Percentiles rank a stretch among this genome's conserved stretches.
Conservation (phyloP, 35 echinoderm and acorn worm species). For the Eucidaris tribuloides region DNA sequence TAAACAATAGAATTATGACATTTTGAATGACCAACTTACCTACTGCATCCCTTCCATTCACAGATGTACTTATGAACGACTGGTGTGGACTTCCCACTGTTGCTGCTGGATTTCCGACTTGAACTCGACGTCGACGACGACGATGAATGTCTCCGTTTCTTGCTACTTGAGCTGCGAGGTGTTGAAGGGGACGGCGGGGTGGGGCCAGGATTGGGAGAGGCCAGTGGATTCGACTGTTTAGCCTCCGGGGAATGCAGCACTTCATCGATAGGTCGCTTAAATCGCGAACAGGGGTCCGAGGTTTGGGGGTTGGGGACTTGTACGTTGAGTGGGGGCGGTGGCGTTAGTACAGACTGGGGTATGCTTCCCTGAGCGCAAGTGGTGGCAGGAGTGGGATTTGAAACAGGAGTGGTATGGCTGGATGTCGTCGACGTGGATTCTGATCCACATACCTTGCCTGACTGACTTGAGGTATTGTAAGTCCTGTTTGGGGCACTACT, state of each 20-base stretch:
- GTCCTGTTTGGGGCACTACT: background rate
- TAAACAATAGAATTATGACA: no score
- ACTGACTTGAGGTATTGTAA: background rate
- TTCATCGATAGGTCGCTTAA: slow-evolving; percentile 39
- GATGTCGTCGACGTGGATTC: background rate
- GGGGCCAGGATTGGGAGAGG: slow-evolving; percentile 11
- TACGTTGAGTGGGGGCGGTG: background rate
- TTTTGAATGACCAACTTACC: no score
- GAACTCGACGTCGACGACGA: slow-evolving; percentile 65
- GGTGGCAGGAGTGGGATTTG: background rate
- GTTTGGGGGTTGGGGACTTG: background rate
- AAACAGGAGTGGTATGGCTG: background rate
- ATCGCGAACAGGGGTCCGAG: background rate
- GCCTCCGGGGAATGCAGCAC: background rate
- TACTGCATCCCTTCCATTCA: slow-evolving; percentile 87
- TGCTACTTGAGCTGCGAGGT: slow-evolving; percentile 36
- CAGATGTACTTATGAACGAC: slow-evolving; percentile 60
- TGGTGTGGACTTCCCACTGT: background rate
- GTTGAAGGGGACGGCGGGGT: slow-evolving; percentile 3
- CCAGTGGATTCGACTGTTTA: slow-evolving; percentile 9
- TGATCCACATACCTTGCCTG: no score
- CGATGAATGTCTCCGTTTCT: slow-evolving; percentile 77
- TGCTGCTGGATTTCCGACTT: background rate
- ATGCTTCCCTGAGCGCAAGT: background rate
- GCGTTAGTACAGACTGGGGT: background rate